These are phyloP conservation scores for Euura saliciscinereae DNA, from an alignment of 1,140 invertebrate species.

Conservation along the genomic window DNA sequence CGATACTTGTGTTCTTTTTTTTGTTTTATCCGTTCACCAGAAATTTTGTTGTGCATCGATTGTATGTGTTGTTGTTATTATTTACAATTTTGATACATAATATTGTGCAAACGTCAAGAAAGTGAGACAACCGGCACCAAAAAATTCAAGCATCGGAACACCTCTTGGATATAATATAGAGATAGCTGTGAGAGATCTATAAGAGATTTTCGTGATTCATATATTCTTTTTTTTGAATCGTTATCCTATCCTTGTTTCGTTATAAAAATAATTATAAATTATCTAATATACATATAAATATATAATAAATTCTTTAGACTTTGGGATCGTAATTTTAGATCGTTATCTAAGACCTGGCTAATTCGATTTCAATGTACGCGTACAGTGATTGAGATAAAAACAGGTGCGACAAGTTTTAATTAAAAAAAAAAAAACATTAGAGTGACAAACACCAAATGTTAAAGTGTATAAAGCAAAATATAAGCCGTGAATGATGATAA, in stretches of 20 bases:
- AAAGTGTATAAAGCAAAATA: constrained; percentile 37
- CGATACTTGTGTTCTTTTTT: constrained; percentile 7
- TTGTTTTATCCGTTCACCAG: constrained; percentile 31
- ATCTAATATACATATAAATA: too few relatives aligned
- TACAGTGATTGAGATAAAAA: neutral
- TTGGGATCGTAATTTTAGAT: too few relatives aligned
- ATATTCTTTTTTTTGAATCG: neutral
- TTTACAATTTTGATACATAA: constrained; percentile 16
- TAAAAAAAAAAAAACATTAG: neutral
- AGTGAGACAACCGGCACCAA: constrained; percentile 9
- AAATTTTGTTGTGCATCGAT: constrained; percentile 3
- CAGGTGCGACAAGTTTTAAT: neutral
- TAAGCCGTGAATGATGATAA: constrained; percentile 42
- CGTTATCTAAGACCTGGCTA: too few relatives aligned
- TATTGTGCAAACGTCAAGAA: constrained; percentile 13
- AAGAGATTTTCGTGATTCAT: constrained; percentile 9
- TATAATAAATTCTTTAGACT: too few relatives aligned
- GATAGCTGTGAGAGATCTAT: constrained; percentile 15
- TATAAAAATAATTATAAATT: too few relatives aligned
- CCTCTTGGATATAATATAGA: constrained; percentile 42
- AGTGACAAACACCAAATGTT: constrained; percentile 39
- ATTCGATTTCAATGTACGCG: neutral
- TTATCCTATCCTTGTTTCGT: too few relatives aligned
- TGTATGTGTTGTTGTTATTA: constrained; percentile 14
- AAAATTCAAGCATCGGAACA: constrained; percentile 34